Base-by-base conservation (phyloP, 1,140 invertebrate genomes). In the Drosophila pruinosa region DNA sequence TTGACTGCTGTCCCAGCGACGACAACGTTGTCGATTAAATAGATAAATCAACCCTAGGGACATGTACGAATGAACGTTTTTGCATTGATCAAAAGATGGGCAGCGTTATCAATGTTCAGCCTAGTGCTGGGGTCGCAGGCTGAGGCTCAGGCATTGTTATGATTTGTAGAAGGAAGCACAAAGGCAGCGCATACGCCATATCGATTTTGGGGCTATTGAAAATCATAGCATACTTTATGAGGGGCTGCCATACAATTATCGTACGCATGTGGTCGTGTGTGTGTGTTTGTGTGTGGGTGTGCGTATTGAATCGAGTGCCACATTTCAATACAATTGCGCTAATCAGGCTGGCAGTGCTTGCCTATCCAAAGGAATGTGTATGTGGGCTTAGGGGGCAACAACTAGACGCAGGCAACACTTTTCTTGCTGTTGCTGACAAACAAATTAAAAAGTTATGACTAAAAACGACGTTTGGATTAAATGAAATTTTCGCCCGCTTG, bases 31-130 rank as follows among this genome's bases (percentile, higher is more conserved):
- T 69, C 59, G 78, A 86, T 85, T 88, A 88, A 88, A 88, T 88
- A 88, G 82, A 88, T 88, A 88, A 88, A 88, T 88, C 82, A 88
- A 88, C 82, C 83, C 82, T 80, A 82, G 82, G 77, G 83, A 86
- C 82, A 86, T 86, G 82, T 78, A 78, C 75, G 88, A 17, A 24
- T n/a, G n/a, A 26, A 12, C 43, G 64, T 78, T 88, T 86, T 88
- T 88, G 78, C 78, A 88, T 88, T 88, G 78, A 88, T 88, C 82
- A 88, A 88, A 88, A 68, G 70, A 50, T 38, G 65, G 24, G 28
- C 34, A 15, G 26, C 34, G 4, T 12, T 31, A 47, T 28, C 50
- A 22, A 26, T 7, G 12, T 17, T 39, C 12, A 15, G 57, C 26
- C 19, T 52, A 28, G 10, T 5, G 14, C 7, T 10, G 43, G 15